Percentiles rank a stretch among this genome's conserved stretches.
These are phyloP conservation scores for Chunga burmeisteri DNA, from an alignment of 2,113 vertebrate species.

Conservation along the genomic window DNA sequence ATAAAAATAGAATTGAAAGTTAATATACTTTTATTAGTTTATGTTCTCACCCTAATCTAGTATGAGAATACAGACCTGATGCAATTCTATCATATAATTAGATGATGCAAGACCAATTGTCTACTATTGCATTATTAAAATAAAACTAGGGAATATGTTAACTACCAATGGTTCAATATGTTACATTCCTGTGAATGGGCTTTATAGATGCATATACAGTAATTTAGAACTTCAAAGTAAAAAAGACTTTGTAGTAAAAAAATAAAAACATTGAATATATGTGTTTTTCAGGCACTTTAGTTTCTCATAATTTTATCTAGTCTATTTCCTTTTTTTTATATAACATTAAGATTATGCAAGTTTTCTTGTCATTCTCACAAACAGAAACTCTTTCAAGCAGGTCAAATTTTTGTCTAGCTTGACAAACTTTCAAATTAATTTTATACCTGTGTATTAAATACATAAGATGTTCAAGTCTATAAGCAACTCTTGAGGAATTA, in stretches of 20 bases:
- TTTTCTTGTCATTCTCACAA: neutral
- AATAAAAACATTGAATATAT: neutral
- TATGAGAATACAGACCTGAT: neutral
- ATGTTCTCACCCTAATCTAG: conserved; percentile 12
- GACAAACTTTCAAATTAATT: neutral
- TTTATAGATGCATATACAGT: neutral
- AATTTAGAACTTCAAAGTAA: neutral
- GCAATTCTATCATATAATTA: conserved; percentile 9
- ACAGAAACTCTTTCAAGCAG: neutral
- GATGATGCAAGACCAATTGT: conserved; percentile 6
- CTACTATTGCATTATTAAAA: conserved; percentile 22
- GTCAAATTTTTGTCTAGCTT: neutral
- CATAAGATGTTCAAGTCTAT: neutral
- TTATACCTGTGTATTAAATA: neutral
- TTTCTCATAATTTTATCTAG: neutral
- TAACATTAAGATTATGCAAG: neutral
- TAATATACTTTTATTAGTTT: conserved; percentile 34
- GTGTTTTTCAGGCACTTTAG: neutral
- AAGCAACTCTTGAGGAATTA: neutral
- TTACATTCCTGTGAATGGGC: neutral
- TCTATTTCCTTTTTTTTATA: neutral
- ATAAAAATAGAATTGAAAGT: neutral
- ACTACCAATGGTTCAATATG: neutral
- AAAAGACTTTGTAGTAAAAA: neutral
- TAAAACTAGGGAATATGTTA: neutral